Base-by-base conservation (phyloP, 2,888 invertebrate species). In the Punctoribates punctum region DNA sequence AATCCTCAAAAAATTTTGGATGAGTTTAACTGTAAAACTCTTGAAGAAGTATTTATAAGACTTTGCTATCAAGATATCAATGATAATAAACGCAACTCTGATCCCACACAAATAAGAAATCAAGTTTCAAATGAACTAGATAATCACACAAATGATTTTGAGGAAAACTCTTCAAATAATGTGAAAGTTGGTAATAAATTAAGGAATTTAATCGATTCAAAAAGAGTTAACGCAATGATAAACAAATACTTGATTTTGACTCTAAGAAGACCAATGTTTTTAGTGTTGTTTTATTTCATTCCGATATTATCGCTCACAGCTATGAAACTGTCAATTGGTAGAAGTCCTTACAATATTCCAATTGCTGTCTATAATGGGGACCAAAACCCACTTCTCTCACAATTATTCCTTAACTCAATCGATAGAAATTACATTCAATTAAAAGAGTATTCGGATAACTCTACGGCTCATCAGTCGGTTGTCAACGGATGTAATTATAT, bases 401-500 rank as follows among this genome's bases (percentile, higher is more conserved):
- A 62, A 13, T 13, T 48, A 20, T 75, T 75, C 29, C 20, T 75
- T 1, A 25, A 75, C 1, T 20, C 38, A 15, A 65, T 75, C 0
- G 51, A 65, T n/a, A 42, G 8, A 20, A 9, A 73, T 4, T 72
- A 48, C 27, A 4, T 72, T 0, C 6, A 23, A 15, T 1, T 48
- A 1, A 48, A 48, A n/a, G 34, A 72, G 17, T 72, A 46, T 25
- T 0, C 5, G 1, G 23, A 23, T 80, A 85, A 90, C 6, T 86
- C 88, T 0, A 85, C 87, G 0, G 94, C 94, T 0, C 86, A 89
- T 77, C 83, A 87, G 38, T 92, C 91, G 0, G 94, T 94, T 0
- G 85, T 87, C 38, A 84, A 84, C 1, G 95, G 94, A 0, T 86
- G 91, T 25, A 91, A 92, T 0, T 95, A 95, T 95, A 94, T 94